A percentile compares a stretch with the other conserved stretches of the same genome.
These are phyloP conservation scores for Dusona sp. DNA, from an alignment of 2,888 invertebrate species.

Conservation along the genomic window DNA sequence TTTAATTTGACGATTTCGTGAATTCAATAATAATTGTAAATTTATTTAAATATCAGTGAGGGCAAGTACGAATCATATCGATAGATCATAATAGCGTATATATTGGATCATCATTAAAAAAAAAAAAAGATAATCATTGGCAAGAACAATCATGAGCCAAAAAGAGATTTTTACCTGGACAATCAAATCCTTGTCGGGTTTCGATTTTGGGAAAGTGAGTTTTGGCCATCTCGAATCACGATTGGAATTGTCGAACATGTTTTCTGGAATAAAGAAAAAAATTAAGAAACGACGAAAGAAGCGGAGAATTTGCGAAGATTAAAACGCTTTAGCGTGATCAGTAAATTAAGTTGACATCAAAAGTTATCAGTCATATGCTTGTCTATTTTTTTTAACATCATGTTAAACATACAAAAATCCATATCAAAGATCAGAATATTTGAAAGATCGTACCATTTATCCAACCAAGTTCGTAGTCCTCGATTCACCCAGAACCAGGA, in stretches of 20 bases:
- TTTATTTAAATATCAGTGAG: conserved; percentile 77
- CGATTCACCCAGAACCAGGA: not conserved
- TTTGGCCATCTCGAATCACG: not conserved
- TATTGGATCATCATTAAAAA: conserved; percentile 73
- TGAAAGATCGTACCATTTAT: conserved; percentile 14
- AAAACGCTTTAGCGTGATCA: conserved; percentile 38
- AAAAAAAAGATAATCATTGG: not conserved
- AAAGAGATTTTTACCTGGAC: conserved; percentile 40
- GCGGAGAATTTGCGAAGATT: not conserved
- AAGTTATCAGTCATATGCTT: conserved; percentile 81
- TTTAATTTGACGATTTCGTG: conserved; percentile 15
- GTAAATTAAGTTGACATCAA: conserved; percentile 75
- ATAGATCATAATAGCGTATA: conserved; percentile 81
- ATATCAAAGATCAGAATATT: not conserved
- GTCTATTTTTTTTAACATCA: conserved; percentile 78
- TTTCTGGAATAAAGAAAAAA: not conserved
- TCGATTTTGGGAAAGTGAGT: not conserved
- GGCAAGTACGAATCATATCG: conserved; percentile 79
- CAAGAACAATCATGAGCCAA: not conserved
- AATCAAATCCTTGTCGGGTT: not conserved
- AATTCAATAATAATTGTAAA: conserved; percentile 11
- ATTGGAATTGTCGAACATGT: not conserved
- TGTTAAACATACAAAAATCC: conserved; percentile 32
- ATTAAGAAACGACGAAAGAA: not conserved
- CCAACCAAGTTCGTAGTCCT: not conserved